Conservation (phyloP, 2,888 invertebrate species). For the Brachynemurus nebulosus region DNA sequence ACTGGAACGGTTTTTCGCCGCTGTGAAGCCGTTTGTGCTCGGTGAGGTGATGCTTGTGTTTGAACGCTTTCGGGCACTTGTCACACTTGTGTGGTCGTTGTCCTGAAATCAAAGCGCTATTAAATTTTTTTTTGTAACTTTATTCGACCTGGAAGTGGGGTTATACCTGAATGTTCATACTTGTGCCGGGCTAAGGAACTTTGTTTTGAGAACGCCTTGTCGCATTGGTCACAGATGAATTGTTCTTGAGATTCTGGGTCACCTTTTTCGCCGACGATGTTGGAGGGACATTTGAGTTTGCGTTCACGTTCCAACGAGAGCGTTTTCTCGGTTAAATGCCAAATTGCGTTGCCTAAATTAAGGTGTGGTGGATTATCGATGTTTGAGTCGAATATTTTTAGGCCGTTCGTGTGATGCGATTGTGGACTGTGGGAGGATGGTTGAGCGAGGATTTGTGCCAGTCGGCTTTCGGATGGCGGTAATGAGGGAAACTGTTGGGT, state of each 20-base stretch:
- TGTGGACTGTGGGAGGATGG: constrained; percentile 27
- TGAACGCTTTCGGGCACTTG: constrained; percentile 96
- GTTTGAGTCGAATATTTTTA: constrained; percentile 24
- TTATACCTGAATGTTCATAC: constrained; percentile 98
- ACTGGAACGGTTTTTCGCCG: constrained; percentile 95
- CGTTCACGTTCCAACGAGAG: constrained; percentile 20
- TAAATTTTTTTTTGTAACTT: no score
- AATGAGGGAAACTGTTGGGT: background rate
- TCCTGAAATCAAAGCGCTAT: constrained; percentile 52
- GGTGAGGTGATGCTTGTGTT: constrained; percentile 99
- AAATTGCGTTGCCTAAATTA: no score
- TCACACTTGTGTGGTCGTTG: constrained; percentile 97
- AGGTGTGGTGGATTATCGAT: no score
- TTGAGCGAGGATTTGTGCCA: constrained; percentile 36
- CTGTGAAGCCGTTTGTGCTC: constrained; percentile 98
- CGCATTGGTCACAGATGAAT: constrained; percentile 94
- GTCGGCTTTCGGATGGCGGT: constrained; percentile 25
- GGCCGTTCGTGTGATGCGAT: background rate
- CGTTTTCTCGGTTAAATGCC: constrained; percentile 18
- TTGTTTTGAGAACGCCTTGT: constrained; percentile 98
- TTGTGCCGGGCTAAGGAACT: constrained; percentile 97
- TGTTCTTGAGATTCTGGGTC: constrained; percentile 51
- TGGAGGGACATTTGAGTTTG: constrained; percentile 27
- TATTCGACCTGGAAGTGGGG: no score
- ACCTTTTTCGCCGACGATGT: constrained; percentile 24